Evolutionary conservation across 2,888 invertebrate species (phyloP).

Genomic region (Cephus pulcher): DNA sequence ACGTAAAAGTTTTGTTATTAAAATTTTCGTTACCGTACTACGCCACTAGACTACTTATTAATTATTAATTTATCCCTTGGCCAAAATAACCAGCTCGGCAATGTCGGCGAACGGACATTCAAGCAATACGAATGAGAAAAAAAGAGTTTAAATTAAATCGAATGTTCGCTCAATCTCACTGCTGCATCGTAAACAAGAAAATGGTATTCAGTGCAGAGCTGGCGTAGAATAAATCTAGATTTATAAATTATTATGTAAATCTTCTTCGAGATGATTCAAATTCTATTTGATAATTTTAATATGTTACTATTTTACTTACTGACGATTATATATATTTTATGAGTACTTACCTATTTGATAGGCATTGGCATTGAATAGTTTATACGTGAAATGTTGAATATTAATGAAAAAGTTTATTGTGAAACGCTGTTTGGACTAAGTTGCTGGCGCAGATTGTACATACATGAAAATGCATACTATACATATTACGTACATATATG

Average conservation of each 20-base stretch:
- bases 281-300: constrained; percentile 62
- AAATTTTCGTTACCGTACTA: not conserved
- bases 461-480: constrained; percentile 25
- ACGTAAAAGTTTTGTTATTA: not conserved
- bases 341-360: constrained; percentile 57
- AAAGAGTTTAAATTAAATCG: constrained; percentile 8
- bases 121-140: constrained; percentile 12
- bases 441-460: constrained; percentile 50
- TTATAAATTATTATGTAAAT: not conserved
- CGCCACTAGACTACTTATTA: not conserved
- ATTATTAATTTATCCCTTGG: not conserved
- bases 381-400: constrained; percentile 52
- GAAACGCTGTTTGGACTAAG: constrained; percentile 41
- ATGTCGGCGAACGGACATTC: not conserved
- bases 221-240: constrained; percentile 21
- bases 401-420: constrained; percentile 36
- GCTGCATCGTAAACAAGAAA: constrained; percentile 43
- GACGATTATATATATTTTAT: constrained; percentile 55
- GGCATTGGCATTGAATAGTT: constrained; percentile 60
- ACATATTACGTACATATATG: not conserved
- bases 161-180: constrained; percentile 35
- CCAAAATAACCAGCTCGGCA: not conserved
- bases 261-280: not conserved
- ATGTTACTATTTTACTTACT: constrained; percentile 44
- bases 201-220: constrained; percentile 44